Percentiles rank a stretch among this genome's conserved stretches.
phyloP scores from a whole-genome alignment of 2,113 vertebrate genomes.

The Boleophthalmus pectinirostris region DNA sequence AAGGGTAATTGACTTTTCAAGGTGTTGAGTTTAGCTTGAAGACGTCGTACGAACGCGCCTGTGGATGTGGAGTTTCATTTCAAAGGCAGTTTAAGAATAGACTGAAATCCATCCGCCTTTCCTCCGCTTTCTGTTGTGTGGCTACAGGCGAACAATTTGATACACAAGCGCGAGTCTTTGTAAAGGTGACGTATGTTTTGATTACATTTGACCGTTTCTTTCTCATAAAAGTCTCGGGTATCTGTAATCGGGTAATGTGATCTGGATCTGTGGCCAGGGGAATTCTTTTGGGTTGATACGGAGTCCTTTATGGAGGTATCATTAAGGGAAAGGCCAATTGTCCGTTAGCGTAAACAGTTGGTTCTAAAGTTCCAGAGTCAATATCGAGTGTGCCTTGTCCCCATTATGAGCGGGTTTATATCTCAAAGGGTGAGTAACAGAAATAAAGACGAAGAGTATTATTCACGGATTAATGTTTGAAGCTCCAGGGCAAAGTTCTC shows the following conservation, averaged over 20 bases:
- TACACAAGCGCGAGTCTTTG: background rate
- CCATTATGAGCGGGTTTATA: background rate
- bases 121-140: background rate
- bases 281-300: background rate
- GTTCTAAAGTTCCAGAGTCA: background rate
- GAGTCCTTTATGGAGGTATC: background rate
- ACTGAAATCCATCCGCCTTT: background rate
- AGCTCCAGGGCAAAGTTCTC: background rate
- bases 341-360: background rate
- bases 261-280: background rate
- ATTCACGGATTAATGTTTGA: background rate
- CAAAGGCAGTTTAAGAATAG: conserved; percentile 2
- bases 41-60: background rate
- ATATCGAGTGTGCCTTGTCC: background rate
- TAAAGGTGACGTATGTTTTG: conserved; percentile 5
- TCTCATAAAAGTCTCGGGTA: background rate
- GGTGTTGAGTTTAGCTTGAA: background rate
- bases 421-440: background rate
- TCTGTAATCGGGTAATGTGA: background rate
- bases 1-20: conserved; percentile 9
- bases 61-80: conserved; percentile 4
- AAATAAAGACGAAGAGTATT: background rate
- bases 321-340: background rate
- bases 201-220: background rate
- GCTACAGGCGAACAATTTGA: background rate